A percentile compares a stretch with the other conserved stretches of the same genome.
Evolutionary conservation across 2,888 invertebrate species (phyloP).

Genomic region (Blastobasis adustella): DNA sequence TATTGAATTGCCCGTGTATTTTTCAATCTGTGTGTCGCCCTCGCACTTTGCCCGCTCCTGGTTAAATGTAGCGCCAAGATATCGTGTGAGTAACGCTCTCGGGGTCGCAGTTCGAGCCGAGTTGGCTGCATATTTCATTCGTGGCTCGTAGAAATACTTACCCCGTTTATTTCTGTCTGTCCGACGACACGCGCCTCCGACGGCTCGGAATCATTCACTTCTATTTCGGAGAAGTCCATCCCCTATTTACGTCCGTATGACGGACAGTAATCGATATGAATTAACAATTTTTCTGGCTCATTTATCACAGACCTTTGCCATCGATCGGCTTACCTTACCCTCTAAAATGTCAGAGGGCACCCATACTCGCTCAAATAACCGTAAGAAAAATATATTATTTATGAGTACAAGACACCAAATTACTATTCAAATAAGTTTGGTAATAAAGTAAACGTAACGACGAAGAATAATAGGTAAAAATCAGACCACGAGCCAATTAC

Average conservation of each 20-base stretch:
- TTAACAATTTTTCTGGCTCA: too few relatives aligned
- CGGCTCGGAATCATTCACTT: slow-evolving; percentile 16
- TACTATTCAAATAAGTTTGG: neutral
- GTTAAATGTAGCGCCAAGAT: slow-evolving; percentile 23
- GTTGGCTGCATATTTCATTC: slow-evolving; percentile 55
- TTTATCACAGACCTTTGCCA: too few relatives aligned
- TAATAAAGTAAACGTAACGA: neutral
- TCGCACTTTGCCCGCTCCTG: slow-evolving; percentile 1
- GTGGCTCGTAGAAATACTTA: slow-evolving; percentile 22
- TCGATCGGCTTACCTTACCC: too few relatives aligned
- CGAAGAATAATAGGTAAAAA: too few relatives aligned
- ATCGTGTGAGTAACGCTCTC: slow-evolving; percentile 36
- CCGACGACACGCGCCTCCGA: slow-evolving; percentile 34
- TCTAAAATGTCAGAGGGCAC: too few relatives aligned
- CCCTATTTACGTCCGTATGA: too few relatives aligned
- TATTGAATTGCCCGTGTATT: too few relatives aligned
- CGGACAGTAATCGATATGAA: too few relatives aligned
- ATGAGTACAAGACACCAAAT: neutral
- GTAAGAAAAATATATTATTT: too few relatives aligned
- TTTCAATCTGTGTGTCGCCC: too few relatives aligned
- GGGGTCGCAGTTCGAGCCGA: slow-evolving; percentile 35
- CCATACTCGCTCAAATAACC: too few relatives aligned
- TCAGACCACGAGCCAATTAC: slow-evolving; percentile 11
- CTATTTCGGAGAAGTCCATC: neutral
- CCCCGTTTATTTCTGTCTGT: slow-evolving; percentile 56